Evolutionary conservation across 2,113 vertebrate species (phyloP).

Genomic region (Petrocephalus microphthalmus): DNA sequence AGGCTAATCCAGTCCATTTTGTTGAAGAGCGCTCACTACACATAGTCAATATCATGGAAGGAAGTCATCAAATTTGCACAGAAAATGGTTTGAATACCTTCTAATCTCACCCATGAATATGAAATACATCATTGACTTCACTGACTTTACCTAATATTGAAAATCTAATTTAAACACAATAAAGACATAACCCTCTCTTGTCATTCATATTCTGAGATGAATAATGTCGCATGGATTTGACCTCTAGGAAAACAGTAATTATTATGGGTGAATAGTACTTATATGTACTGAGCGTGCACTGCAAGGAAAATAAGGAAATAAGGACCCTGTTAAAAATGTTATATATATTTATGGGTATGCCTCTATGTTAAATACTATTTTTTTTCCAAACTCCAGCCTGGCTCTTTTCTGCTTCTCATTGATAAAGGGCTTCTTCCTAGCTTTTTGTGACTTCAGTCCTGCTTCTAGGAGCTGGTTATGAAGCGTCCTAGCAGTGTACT

Average conservation of each 20-base stretch:
- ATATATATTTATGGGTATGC: too few relatives aligned
- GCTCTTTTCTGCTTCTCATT: too few relatives aligned
- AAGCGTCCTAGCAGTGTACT: too few relatives aligned
- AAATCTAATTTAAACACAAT: slow-evolving; percentile 64
- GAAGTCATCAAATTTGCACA: slow-evolving; percentile 74
- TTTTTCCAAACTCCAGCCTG: too few relatives aligned
- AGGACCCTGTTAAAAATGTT: background rate
- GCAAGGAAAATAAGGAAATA: background rate
- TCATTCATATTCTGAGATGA: slow-evolving; percentile 33
- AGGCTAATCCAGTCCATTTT: slow-evolving; percentile 67
- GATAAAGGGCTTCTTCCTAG: too few relatives aligned
- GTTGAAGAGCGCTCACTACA: slow-evolving; percentile 60
- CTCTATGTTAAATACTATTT: too few relatives aligned
- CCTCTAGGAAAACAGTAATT: slow-evolving; percentile 18
- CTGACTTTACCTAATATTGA: slow-evolving; percentile 54
- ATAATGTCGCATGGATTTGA: slow-evolving; percentile 13
- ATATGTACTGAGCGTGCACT: background rate
- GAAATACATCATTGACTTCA: slow-evolving; percentile 43
- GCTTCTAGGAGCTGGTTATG: too few relatives aligned
- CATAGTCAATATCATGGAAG: slow-evolving; percentile 60
- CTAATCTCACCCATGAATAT: slow-evolving; percentile 75
- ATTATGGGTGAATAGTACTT: slow-evolving; percentile 22
- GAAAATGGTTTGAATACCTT: slow-evolving; percentile 76
- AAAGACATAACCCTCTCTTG: slow-evolving; percentile 52
- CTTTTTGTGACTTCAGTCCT: too few relatives aligned